Base-by-base conservation (phyloP, 2,797 vertebrate species). In the Oceanodroma leucorhoa region DNA sequence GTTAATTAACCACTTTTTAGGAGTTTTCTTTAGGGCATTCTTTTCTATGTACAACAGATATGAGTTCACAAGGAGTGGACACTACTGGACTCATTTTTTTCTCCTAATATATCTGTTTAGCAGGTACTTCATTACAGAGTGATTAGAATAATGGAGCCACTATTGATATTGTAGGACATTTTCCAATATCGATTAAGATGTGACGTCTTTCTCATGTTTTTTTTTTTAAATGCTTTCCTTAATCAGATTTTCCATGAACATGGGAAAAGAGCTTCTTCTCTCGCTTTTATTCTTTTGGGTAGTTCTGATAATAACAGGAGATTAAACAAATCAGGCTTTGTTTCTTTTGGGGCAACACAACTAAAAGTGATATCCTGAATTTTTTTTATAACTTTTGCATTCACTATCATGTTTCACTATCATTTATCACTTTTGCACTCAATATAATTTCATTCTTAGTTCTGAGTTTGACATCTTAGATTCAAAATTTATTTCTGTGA, bases 1-100 rank as follows among this genome's bases (percentile, higher is more conserved):
- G 89, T 96, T 97, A 97, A 97, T 97, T 96, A 97, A 95, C 79
- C 65, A 72, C 11, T 9, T 90, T 95, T 91, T 93, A 73, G 76
- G 54, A 85, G 73, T 70, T 95, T 95, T 95, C 72, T 95, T 95
- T 34, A 45, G 53, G 82, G 78, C 86, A 75, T 94, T 97, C 73
- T 66, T 34, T 85, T 90, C 90, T 87, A 27, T 89, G 85, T 73
- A 53, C 57, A 72, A 84, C 11, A 95, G 64, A 90, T 89, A 87
- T 18, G 71, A 80, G 29, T 75, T 96, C 85, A 80, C 69, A 91
- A 87, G 75, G 46, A 86, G 34, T 1, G 26, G 70, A 83, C 57
- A 73, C 16, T 75, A 36, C 50, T 55, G 55, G 38, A 71, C 16
- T 48, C 2, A 18, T 29, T 57, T 65, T 83, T 84, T 89, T 29